These are phyloP conservation scores for Cebidichthys violaceus DNA, from an alignment of 2,113 vertebrate species.

Conservation along the genomic window DNA sequence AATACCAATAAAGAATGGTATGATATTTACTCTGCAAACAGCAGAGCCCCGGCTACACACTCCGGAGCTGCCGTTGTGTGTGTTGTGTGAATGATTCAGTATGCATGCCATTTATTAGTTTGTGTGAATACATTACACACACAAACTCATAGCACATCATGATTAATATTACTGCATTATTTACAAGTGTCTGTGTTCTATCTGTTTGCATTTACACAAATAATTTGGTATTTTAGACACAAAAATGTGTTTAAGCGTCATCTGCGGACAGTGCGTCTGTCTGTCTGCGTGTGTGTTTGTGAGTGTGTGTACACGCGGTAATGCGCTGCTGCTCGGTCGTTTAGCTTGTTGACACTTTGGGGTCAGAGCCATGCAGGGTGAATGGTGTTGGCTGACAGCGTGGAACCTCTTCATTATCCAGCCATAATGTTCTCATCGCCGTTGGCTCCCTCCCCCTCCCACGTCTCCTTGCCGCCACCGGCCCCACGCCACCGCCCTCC, in stretches of 20 bases:
- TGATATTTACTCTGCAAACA: slow-evolving; percentile 66
- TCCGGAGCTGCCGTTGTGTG: not conserved
- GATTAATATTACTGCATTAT: slow-evolving; percentile 20
- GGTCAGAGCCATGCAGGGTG: slow-evolving; percentile 81
- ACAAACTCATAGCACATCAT: not conserved
- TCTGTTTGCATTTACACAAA: slow-evolving; percentile 1
- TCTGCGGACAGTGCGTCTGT: slow-evolving; percentile 18
- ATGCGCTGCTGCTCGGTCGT: slow-evolving; percentile 80
- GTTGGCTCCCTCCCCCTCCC: slow-evolving; percentile 58
- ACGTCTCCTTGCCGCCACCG: slow-evolving; percentile 12
- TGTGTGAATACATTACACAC: slow-evolving; percentile 1
- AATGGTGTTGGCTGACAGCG: slow-evolving; percentile 83
- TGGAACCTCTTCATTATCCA: slow-evolving; percentile 84
- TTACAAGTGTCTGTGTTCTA: not conserved
- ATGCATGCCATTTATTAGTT: slow-evolving; percentile 32
- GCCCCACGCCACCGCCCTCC: slow-evolving; percentile 29
- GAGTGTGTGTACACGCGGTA: slow-evolving; percentile 64
- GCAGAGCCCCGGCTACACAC: slow-evolving; percentile 11
- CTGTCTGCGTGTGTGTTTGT: slow-evolving; percentile 12
- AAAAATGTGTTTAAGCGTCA: slow-evolving; percentile 8
- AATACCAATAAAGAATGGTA: slow-evolving; percentile 65
- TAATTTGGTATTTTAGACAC: not conserved
- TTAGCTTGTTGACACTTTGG: slow-evolving; percentile 86
- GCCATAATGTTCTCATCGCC: slow-evolving; percentile 83
- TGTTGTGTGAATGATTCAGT: slow-evolving; percentile 21